Percentiles rank a stretch among this genome's conserved stretches.
Evolutionary conservation across 2,113 vertebrate species (phyloP).

Genomic region (Pteronura brasiliensis): DNA sequence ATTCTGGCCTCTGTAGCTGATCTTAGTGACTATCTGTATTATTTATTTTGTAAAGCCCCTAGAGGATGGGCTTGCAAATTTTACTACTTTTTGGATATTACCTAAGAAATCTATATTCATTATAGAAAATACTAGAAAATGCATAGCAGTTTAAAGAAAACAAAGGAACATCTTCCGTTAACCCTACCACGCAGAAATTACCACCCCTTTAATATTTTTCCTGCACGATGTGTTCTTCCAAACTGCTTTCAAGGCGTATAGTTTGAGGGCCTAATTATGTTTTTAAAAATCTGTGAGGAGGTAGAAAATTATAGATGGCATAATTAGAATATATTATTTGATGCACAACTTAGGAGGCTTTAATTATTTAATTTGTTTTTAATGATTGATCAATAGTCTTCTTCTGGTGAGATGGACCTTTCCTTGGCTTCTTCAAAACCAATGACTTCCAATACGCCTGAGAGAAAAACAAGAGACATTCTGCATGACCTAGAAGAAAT

Average conservation of each 20-base stretch:
- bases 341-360: not conserved
- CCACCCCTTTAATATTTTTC: not conserved
- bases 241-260: not conserved
- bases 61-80: not conserved
- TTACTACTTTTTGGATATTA: not conserved
- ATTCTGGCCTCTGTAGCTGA: not conserved
- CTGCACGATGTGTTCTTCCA: not conserved
- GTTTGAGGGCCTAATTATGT: not conserved
- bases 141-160: not conserved
- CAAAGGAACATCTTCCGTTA: not conserved
- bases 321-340: not conserved
- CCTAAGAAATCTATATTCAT: not conserved
- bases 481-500: constrained; percentile 71
- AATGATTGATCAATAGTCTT: not conserved
- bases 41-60: not conserved
- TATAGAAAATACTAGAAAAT: not conserved
- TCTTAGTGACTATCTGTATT: not conserved
- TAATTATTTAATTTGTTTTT: not conserved
- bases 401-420: not conserved
- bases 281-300: not conserved
- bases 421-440: not conserved
- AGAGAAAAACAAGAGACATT: constrained; percentile 63
- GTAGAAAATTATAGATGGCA: not conserved
- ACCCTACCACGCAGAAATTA: not conserved
- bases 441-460: not conserved